Conservation (phyloP, 2,113 vertebrate genomes). For the Carassius auratus region DNA sequence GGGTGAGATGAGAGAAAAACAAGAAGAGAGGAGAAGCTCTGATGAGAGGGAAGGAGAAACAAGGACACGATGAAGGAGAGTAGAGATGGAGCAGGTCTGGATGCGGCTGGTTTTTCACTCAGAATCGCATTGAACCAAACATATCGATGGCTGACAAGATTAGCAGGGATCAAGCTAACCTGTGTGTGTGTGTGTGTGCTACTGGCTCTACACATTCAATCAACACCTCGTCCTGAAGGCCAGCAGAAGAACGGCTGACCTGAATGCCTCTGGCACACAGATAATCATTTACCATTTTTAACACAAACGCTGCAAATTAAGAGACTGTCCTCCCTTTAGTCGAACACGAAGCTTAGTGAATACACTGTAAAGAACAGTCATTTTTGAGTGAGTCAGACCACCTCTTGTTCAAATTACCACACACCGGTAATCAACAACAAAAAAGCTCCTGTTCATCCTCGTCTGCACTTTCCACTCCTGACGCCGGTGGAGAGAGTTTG, state of each 20-base stretch:
- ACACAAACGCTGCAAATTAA: slow-evolving; percentile 32
- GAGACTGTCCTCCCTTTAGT: not conserved
- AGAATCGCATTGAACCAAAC: slow-evolving; percentile 66
- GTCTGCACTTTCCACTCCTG: not conserved
- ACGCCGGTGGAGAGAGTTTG: not conserved
- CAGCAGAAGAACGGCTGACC: not conserved
- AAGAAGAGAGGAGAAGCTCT: not conserved
- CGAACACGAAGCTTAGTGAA: not conserved
- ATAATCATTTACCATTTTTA: slow-evolving; percentile 29
- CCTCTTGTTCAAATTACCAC: not conserved
- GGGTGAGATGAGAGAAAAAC: slow-evolving; percentile 42
- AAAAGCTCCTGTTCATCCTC: not conserved
- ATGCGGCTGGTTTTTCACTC: slow-evolving; percentile 61
- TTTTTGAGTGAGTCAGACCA: slow-evolving; percentile 5
- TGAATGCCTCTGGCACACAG: not conserved
- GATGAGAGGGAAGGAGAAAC: slow-evolving; percentile 39
- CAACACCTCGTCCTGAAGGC: not conserved
- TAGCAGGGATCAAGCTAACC: not conserved
- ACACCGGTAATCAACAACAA: slow-evolving; percentile 2
- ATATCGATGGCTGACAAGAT: slow-evolving; percentile 43
- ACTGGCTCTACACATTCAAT: not conserved
- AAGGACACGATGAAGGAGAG: slow-evolving; percentile 41
- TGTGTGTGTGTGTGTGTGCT: not conserved
- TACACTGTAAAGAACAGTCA: not conserved
- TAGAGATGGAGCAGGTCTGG: slow-evolving; percentile 39